Evolutionary conservation across 2,797 vertebrate species (phyloP).

Genomic region (Parauchenoglanis ngamensis): DNA sequence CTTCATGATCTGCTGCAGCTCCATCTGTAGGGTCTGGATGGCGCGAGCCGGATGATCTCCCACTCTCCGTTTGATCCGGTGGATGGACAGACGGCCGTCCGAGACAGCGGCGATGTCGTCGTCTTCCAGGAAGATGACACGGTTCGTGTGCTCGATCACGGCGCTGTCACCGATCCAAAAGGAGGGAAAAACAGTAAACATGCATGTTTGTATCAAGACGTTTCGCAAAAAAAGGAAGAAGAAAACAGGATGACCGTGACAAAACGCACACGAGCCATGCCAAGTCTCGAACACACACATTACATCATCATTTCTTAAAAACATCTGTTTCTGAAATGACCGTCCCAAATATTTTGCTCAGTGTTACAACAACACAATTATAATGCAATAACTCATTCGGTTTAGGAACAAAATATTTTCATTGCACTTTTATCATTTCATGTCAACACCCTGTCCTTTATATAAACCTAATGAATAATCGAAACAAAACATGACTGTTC

Average conservation of each 20-base stretch:
- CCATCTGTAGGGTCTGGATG: constrained; percentile 97
- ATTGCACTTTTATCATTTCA: not conserved
- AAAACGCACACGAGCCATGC: not conserved
- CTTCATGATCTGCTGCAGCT: constrained; percentile 99
- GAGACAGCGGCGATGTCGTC: constrained; percentile 94
- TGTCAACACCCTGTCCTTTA: not conserved
- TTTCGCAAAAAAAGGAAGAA: not conserved
- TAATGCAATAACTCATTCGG: not conserved
- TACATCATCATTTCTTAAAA: not conserved
- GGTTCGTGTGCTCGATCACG: constrained; percentile 97
- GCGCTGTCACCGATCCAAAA: constrained; percentile 72
- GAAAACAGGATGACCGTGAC: not conserved
- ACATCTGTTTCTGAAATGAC: not conserved
- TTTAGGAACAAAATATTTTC: not conserved
- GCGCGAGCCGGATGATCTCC: constrained; percentile 91
- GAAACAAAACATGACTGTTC: not conserved
- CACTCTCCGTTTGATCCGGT: constrained; percentile 89
- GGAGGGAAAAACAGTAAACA: not conserved
- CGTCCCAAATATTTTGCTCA: not conserved
- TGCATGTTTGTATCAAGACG: not conserved
- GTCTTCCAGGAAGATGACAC: constrained; percentile 96
- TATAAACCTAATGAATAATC: not conserved
- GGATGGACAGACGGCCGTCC: constrained; percentile 93
- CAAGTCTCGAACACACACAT: not conserved
- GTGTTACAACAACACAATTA: not conserved